phyloP scores from a whole-genome alignment of 2,113 vertebrate genomes.

The Dicentrarchus labrax region DNA sequence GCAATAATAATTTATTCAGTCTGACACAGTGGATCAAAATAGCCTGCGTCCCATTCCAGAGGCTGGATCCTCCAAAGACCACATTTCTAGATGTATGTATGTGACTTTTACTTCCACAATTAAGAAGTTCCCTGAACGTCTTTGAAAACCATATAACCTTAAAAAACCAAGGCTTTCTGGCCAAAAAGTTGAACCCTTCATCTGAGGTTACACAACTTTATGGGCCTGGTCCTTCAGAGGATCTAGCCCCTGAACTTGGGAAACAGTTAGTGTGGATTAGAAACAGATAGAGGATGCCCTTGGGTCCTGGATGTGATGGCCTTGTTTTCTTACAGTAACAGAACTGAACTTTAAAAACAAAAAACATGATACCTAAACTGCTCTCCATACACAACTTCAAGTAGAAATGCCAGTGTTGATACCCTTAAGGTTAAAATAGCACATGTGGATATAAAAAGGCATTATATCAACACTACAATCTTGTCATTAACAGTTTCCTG shows the following conservation, averaged over 20 bases:
- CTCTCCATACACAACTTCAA: background rate
- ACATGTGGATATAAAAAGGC: background rate
- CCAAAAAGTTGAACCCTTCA: background rate
- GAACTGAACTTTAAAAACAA: background rate
- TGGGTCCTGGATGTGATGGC: background rate
- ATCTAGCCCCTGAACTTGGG: background rate
- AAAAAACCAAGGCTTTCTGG: background rate
- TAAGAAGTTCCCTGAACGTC: background rate
- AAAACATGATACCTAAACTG: background rate
- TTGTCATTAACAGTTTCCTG: slow-evolving; percentile 16
- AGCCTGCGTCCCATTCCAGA: too few species aligned
- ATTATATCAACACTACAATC: background rate
- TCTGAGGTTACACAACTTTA: background rate
- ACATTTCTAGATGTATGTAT: too few species aligned
- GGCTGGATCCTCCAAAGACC: too few species aligned
- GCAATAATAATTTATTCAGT: background rate
- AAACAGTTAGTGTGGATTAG: background rate
- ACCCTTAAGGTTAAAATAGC: background rate
- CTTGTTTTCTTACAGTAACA: background rate
- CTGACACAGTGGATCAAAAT: background rate
- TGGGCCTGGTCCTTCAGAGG: background rate
- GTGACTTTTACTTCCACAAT: background rate
- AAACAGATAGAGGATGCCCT: background rate
- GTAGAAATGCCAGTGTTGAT: background rate
- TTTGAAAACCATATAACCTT: background rate